These are phyloP conservation scores for Globodera ellingtonae DNA, from an alignment of 1,140 invertebrate genomes.

Conservation along the genomic window DNA sequence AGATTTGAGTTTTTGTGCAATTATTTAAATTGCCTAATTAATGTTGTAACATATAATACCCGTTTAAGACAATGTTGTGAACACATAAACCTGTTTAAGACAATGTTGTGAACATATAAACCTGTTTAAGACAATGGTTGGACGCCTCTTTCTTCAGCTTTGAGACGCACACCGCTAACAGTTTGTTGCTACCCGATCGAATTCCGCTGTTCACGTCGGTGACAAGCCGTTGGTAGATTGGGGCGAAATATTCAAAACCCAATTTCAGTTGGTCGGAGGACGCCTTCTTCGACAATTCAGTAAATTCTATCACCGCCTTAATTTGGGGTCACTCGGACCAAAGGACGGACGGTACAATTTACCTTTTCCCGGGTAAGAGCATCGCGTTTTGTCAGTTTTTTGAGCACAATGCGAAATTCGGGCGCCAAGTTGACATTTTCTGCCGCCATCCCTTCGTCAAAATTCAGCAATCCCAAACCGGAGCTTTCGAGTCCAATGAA, in stretches of 20 bases:
- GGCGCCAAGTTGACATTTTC: slow-evolving; percentile 36
- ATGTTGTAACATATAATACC: neutral
- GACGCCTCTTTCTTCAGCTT: slow-evolving; percentile 19
- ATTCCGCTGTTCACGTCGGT: slow-evolving; percentile 8
- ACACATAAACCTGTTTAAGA: neutral
- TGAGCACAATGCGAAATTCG: slow-evolving; percentile 46
- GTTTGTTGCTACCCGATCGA: slow-evolving; percentile 1
- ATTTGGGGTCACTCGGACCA: neutral
- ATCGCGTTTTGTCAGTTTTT: slow-evolving; percentile 45
- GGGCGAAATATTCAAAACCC: slow-evolving; percentile 26
- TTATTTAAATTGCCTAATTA: too few species aligned
- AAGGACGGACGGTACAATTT: neutral
- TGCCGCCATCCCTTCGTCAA: neutral
- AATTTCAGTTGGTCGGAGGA: slow-evolving; percentile 23
- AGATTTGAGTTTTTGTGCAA: neutral
- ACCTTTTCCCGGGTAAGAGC: slow-evolving; percentile 50
- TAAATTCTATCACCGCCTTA: slow-evolving; percentile 33
- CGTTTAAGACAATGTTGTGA: too few species aligned
- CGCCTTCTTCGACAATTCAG: slow-evolving; percentile 13
- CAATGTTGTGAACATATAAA: neutral
- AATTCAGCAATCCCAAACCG: slow-evolving; percentile 1
- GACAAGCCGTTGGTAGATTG: slow-evolving; percentile 29
- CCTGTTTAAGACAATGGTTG: slow-evolving; percentile 1
- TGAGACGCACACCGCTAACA: neutral
- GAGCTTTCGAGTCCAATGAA: slow-evolving; percentile 32